phyloP scores from a whole-genome alignment of 2,888 invertebrate genomes.

The Caenorhabditis sp. region DNA sequence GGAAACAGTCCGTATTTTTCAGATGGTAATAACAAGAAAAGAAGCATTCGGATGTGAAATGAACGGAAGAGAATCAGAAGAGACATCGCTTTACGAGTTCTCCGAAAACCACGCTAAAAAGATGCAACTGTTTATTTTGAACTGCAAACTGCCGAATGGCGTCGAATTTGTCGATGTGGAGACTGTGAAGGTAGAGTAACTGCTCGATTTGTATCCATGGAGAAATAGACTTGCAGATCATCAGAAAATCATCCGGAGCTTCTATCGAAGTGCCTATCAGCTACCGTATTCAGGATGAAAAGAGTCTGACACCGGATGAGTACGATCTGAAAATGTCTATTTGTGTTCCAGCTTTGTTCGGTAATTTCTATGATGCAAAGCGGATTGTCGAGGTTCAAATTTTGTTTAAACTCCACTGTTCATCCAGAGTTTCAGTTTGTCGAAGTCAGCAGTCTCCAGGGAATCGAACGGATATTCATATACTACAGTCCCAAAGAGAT shows the following conservation, averaged over 20 bases:
- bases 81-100: slow-evolving; percentile 58
- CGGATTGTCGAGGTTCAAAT: slow-evolving; percentile 62
- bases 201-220: too few relatives aligned
- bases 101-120: slow-evolving; percentile 67
- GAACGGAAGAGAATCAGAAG: slow-evolving; percentile 20
- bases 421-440: slow-evolving; percentile 58
- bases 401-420: neutral
- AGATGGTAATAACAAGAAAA: slow-evolving; percentile 28
- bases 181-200: slow-evolving; percentile 44
- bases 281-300: slow-evolving; percentile 61
- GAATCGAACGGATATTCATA: slow-evolving; percentile 60
- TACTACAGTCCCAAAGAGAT: slow-evolving; percentile 54
- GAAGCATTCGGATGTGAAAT: slow-evolving; percentile 41
- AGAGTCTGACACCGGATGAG: slow-evolving; percentile 28
- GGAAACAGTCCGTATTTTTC: slow-evolving; percentile 1
- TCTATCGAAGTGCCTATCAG: slow-evolving; percentile 32
- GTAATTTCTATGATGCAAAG: slow-evolving; percentile 52
- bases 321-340: slow-evolving; percentile 53
- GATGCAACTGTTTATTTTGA: slow-evolving; percentile 60
- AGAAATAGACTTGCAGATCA: too few relatives aligned
- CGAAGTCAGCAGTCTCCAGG: slow-evolving; percentile 67
- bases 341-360: slow-evolving; percentile 70
- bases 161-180: slow-evolving; percentile 25
- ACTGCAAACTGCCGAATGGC: slow-evolving; percentile 54
- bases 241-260: neutral